Percentiles rank a stretch among this genome's conserved stretches.
Evolutionary conservation across 2,888 invertebrate species (phyloP).

Genomic region (Apocheima hispidaria): DNA sequence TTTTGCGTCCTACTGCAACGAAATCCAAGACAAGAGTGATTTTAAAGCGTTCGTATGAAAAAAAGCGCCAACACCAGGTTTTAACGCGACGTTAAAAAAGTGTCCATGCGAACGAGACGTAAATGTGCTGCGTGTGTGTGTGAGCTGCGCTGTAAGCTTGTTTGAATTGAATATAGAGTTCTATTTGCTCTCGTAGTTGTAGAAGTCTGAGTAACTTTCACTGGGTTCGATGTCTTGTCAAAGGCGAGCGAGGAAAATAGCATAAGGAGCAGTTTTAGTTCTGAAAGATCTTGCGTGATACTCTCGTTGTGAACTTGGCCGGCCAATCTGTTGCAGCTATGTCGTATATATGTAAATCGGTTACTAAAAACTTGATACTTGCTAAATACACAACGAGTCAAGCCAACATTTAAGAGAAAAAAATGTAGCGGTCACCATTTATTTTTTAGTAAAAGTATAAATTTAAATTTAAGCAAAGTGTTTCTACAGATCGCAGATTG

Average conservation of each 20-base stretch:
- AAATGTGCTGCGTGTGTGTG: neutral
- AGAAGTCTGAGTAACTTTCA: slow-evolving; percentile 58
- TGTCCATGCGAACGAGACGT: too few relatives aligned
- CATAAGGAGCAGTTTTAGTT: slow-evolving; percentile 54
- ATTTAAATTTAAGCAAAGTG: too few relatives aligned
- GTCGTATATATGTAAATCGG: neutral
- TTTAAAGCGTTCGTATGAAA: too few relatives aligned
- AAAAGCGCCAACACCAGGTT: too few relatives aligned
- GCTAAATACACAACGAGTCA: too few relatives aligned
- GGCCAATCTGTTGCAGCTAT: slow-evolving; percentile 6
- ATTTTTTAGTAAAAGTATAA: too few relatives aligned
- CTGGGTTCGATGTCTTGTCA: slow-evolving; percentile 59
- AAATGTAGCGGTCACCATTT: too few relatives aligned
- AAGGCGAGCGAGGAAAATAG: slow-evolving; percentile 54
- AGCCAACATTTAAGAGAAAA: too few relatives aligned
- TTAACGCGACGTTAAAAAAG: too few relatives aligned
- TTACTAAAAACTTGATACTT: slow-evolving; percentile 1
- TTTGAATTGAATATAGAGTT: slow-evolving; percentile 29
- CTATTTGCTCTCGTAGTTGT: slow-evolving; percentile 49
- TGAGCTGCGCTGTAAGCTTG: slow-evolving; percentile 10
- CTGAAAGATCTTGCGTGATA: slow-evolving; percentile 46
- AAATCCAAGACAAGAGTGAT: too few relatives aligned
- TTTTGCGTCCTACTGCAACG: too few relatives aligned
- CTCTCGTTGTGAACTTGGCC: slow-evolving; percentile 37
- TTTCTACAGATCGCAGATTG: too few relatives aligned